Evolutionary conservation across 2,113 vertebrate genomes (phyloP), one percentile per base, ranked within the genome.

Genomic region (Pelecanoides urinatrix): DNA sequence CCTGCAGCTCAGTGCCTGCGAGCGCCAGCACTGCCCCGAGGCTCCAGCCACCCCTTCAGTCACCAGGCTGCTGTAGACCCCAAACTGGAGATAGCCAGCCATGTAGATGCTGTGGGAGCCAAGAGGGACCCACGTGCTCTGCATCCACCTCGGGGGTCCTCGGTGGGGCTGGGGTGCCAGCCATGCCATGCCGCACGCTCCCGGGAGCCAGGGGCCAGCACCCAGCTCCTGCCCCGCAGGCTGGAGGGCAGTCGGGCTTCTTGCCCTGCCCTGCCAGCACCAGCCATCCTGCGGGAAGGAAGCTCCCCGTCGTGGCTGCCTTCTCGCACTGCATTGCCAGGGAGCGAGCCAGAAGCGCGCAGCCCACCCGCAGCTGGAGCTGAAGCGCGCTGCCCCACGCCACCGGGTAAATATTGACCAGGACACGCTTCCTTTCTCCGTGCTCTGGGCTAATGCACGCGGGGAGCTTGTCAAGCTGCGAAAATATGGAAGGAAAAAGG

Each of bases 161-260:
- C 4, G 1, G 9, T 1, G 4, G 27, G 38, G 52, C 19, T 5
- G 11, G 30, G 45, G 6, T 23, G 36, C 29, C 1, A 9, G 4
- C 42, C 49, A 0, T 4, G 56, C 13, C 5, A 0, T 22, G 1
- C 13, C 3, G 11, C 7, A 4, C 2, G 5, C 5, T n/a, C 19
- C 49, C 2, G 13, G 16, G 29, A 38, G 44, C 10, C 0, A 0
- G 30, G 15, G 32, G 7, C 17, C 38, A 49, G n/a, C 58, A n/a
- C 9, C 27, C 22, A 72, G 50, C 45, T 71, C 9, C 59, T 87
- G 38, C 26, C 66, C 44, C 17, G 0, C 3, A 1, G 17, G 5
- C 27, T 9, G 27, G 86, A 61, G 81, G 62, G 45, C 67, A 65
- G 32, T 58, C 1, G 6, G 15, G 36, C 14, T 16, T 25, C 36